phyloP scores from a whole-genome alignment of 2,797 vertebrate species.

The Anguilla anguilla region DNA sequence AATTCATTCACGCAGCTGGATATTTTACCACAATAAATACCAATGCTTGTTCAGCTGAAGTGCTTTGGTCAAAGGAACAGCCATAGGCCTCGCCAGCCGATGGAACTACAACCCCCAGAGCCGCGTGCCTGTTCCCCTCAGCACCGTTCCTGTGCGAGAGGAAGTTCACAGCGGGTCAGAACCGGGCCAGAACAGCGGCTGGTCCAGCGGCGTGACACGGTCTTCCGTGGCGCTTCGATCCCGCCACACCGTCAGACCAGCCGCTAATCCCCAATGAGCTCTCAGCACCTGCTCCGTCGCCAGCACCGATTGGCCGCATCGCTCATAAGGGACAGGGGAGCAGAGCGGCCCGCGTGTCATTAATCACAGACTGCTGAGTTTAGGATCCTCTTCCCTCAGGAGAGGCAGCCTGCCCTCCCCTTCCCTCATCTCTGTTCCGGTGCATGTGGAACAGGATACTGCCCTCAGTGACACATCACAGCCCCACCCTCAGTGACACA shows the following conservation, averaged over 20 bases:
- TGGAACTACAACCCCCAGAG: no score
- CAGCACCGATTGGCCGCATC: background rate
- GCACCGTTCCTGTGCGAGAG: background rate
- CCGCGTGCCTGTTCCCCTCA: no score
- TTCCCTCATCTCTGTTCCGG: no score
- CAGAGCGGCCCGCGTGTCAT: background rate
- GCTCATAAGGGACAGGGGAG: background rate
- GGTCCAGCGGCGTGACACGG: background rate
- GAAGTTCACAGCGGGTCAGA: background rate
- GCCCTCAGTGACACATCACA: no score
- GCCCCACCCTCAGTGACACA: no score
- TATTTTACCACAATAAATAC: no score
- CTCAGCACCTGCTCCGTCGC: background rate
- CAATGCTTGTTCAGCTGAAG: no score
- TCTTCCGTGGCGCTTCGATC: background rate
- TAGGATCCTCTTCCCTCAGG: background rate
- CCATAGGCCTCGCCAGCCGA: no score
- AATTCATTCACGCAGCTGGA: no score
- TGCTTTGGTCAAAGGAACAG: no score
- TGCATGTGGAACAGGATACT: no score
- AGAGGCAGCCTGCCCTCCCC: no score
- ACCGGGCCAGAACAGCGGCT: background rate
- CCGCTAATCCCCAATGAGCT: background rate
- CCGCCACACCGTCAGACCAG: background rate
- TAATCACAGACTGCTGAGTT: background rate